Evolutionary conservation across 2,113 vertebrate genomes (phyloP).

Genomic region (Sminthopsis crassicaudata): DNA sequence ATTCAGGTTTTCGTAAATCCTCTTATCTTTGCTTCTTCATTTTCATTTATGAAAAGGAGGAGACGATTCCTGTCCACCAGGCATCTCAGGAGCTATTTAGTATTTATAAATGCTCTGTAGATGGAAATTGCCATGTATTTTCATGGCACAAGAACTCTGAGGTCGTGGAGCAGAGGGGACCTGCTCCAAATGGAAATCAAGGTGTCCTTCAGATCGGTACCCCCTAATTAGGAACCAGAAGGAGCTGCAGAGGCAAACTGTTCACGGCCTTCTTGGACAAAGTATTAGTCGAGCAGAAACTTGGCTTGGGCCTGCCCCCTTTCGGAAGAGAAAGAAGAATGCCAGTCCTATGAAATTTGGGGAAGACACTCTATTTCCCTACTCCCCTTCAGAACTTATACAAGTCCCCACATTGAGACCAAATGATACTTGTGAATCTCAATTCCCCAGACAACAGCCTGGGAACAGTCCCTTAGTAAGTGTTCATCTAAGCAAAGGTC

Average conservation of each 20-base stretch:
- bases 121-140: conserved; percentile 40
- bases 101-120: conserved; percentile 52
- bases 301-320: conserved; percentile 14
- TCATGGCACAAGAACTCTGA: conserved; percentile 41
- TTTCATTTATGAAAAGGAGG: conserved; percentile 12
- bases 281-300: conserved; percentile 16
- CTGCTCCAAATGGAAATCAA: conserved; percentile 42
- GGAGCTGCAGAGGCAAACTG: background rate
- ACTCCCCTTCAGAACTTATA: conserved; percentile 27
- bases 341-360: conserved; percentile 23
- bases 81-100: conserved; percentile 40
- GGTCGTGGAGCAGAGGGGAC: conserved; percentile 8
- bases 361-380: conserved; percentile 29
- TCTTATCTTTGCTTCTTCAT: conserved; percentile 46
- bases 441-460: conserved; percentile 49
- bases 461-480: conserved; percentile 45
- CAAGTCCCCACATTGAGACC: conserved; percentile 9
- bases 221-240: conserved; percentile 45
- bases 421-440: conserved; percentile 46
- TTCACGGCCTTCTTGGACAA: conserved; percentile 22
- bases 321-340: conserved; percentile 50
- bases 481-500: conserved; percentile 52
- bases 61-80: conserved; percentile 13
- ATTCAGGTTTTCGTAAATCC: conserved; percentile 43
- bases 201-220: background rate